Conservation (phyloP, 1,140 invertebrate species). For the Frieseomelitta varia region DNA sequence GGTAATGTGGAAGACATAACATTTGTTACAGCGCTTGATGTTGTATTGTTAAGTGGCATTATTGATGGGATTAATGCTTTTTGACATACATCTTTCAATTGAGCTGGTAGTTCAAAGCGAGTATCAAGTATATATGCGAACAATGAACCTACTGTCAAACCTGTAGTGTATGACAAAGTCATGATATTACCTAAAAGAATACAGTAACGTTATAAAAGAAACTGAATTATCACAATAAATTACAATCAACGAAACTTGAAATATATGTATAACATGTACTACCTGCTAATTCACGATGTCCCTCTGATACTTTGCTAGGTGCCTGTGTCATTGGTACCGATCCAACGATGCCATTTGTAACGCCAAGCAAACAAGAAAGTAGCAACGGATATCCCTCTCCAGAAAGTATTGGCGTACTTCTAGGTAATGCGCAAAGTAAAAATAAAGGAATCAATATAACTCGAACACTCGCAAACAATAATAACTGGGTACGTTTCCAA, state of each 20-base stretch:
- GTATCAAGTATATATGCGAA: slow-evolving; percentile 92
- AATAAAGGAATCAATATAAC: slow-evolving; percentile 91
- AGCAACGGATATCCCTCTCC: slow-evolving; percentile 87
- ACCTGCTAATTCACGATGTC: slow-evolving; percentile 90
- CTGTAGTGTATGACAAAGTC: slow-evolving; percentile 94
- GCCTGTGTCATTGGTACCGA: slow-evolving; percentile 96
- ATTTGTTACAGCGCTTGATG: slow-evolving; percentile 61
- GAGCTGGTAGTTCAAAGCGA: slow-evolving; percentile 85
- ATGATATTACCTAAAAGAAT: slow-evolving; percentile 91
- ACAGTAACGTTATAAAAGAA: background rate
- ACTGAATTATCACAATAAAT: background rate
- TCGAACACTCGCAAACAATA: slow-evolving; percentile 87
- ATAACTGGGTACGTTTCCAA: slow-evolving; percentile 89
- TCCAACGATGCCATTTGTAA: slow-evolving; percentile 93
- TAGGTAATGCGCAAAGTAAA: slow-evolving; percentile 89
- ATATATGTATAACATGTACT: background rate
- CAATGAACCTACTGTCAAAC: slow-evolving; percentile 90
- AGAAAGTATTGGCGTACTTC: slow-evolving; percentile 87
- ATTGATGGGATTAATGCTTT: slow-evolving; percentile 49
- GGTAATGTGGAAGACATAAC: slow-evolving; percentile 65
- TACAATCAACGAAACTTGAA: slow-evolving; percentile 1
- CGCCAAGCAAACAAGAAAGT: slow-evolving; percentile 89
- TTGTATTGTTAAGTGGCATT: slow-evolving; percentile 48
- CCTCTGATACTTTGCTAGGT: slow-evolving; percentile 89
- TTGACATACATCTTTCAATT: slow-evolving; percentile 70